Conservation (phyloP, 2,888 invertebrate species). For the Scrobipalpa atriplicella region DNA sequence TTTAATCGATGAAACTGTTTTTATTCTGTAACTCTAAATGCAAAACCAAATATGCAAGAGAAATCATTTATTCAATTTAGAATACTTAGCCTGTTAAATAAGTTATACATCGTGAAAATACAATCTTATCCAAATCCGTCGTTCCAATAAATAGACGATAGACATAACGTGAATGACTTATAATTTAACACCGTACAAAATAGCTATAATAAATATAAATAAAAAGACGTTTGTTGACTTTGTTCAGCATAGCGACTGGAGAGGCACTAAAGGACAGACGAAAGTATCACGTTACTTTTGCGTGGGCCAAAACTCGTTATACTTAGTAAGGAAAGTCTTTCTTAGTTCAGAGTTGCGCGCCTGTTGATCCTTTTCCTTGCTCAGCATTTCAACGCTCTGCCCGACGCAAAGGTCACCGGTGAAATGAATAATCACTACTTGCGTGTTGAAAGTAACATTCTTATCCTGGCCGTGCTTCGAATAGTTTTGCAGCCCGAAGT, state of each 20-base stretch:
- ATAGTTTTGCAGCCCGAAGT: conserved; percentile 63
- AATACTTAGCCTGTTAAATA: conserved; percentile 32
- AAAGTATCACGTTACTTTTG: conserved; percentile 57
- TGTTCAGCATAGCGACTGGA: conserved; percentile 20
- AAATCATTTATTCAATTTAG: conserved; percentile 38
- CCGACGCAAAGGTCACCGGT: conserved; percentile 81
- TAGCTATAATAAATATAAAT: conserved; percentile 29
- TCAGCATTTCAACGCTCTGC: conserved; percentile 83
- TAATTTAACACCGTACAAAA: conserved; percentile 51
- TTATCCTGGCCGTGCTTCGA: conserved; percentile 68
- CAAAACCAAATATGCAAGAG: conserved; percentile 19
- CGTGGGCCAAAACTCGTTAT: conserved; percentile 76
- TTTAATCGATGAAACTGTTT: background rate
- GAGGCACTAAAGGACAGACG: conserved; percentile 30
- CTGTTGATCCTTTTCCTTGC: conserved; percentile 85
- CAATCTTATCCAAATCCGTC: conserved; percentile 33
- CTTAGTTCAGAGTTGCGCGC: conserved; percentile 84
- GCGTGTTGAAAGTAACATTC: conserved; percentile 77
- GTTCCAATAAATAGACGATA: conserved; percentile 50
- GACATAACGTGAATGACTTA: conserved; percentile 45
- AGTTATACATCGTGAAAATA: conserved; percentile 31
- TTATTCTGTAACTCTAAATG: background rate
- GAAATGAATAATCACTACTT: conserved; percentile 85
- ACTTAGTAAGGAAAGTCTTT: conserved; percentile 78
- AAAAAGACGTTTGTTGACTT: conserved; percentile 46